Percentiles rank a stretch among this genome's conserved stretches.
Conservation (phyloP, 2,888 invertebrate species). For the Drosophila nr. perissopoda region DNA sequence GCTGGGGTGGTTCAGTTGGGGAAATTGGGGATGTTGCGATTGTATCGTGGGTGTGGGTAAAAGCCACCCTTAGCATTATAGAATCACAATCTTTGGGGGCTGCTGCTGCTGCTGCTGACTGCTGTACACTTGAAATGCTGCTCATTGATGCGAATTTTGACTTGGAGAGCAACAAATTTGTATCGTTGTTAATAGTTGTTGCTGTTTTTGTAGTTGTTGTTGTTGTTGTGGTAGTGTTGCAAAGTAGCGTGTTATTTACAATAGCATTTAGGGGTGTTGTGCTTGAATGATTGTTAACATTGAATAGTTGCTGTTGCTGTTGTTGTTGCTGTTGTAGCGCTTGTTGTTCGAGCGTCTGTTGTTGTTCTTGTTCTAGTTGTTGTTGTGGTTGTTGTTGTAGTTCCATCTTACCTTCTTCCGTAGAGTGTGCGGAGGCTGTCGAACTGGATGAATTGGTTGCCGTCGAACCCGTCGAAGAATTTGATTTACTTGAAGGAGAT, state of each 20-base stretch:
- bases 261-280: constrained; percentile 42
- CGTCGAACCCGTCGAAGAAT: constrained; percentile 81
- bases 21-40: constrained; percentile 9
- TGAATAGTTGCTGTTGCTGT: constrained; percentile 6
- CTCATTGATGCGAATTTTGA: constrained; percentile 73
- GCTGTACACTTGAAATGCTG: constrained; percentile 75
- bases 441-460: constrained; percentile 74
- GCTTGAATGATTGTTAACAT: constrained; percentile 22
- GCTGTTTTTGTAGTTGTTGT: constrained; percentile 33
- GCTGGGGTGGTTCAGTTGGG: constrained; percentile 48
- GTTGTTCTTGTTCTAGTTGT: constrained; percentile 52
- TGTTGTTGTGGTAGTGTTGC: constrained; percentile 51
- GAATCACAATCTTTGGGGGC: constrained; percentile 63
- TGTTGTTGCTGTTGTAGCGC: constrained; percentile 17
- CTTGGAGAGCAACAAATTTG: constrained; percentile 55
- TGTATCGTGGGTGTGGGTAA: constrained; percentile 39
- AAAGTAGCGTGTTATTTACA: constrained; percentile 76
- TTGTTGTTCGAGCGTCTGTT: constrained; percentile 10
- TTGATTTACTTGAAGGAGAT: constrained; percentile 82
- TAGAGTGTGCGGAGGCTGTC: constrained; percentile 66
- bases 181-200: constrained; percentile 42
- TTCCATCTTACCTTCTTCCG: constrained; percentile 82
- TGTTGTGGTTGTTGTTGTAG: constrained; percentile 62
- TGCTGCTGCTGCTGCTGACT: constrained; percentile 28
- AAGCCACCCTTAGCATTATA: constrained; percentile 60